Conservation (phyloP, 2,888 invertebrate genomes). For the Yponomeuta sedellus region DNA sequence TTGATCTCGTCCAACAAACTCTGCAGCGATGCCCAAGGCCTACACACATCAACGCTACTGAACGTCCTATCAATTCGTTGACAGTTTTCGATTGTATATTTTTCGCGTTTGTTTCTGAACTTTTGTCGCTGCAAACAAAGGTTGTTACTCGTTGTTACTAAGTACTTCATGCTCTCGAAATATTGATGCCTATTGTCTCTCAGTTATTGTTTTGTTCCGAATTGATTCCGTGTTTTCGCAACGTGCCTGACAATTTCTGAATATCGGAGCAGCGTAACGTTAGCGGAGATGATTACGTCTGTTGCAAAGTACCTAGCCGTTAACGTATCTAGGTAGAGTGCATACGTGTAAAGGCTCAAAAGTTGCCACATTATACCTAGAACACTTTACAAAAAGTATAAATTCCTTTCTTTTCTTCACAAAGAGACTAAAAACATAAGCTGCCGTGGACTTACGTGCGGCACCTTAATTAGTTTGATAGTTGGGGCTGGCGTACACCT, state of each 20-base stretch:
- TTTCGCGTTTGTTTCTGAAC: constrained; percentile 25
- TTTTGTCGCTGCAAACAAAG: neutral
- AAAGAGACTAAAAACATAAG: neutral
- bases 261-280: neutral
- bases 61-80: constrained; percentile 36
- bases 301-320: no score
- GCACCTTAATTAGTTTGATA: constrained; percentile 59
- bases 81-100: constrained; percentile 34
- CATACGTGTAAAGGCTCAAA: no score
- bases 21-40: constrained; percentile 30
- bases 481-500: constrained; percentile 16
- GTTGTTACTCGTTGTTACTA: neutral
- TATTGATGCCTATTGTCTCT: neutral
- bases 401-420: neutral
- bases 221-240: neutral
- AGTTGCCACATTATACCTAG: no score
- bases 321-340: no score
- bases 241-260: neutral
- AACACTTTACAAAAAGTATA: neutral
- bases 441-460: constrained; percentile 39
- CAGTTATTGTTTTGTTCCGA: neutral
- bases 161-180: neutral
- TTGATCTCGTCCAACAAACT: constrained; percentile 49
- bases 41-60: constrained; percentile 40
- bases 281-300: neutral